Percentiles rank a stretch among this genome's conserved stretches.
These are phyloP conservation scores for Calidris pugnax DNA, from an alignment of 2,113 vertebrate species.

Conservation along the genomic window DNA sequence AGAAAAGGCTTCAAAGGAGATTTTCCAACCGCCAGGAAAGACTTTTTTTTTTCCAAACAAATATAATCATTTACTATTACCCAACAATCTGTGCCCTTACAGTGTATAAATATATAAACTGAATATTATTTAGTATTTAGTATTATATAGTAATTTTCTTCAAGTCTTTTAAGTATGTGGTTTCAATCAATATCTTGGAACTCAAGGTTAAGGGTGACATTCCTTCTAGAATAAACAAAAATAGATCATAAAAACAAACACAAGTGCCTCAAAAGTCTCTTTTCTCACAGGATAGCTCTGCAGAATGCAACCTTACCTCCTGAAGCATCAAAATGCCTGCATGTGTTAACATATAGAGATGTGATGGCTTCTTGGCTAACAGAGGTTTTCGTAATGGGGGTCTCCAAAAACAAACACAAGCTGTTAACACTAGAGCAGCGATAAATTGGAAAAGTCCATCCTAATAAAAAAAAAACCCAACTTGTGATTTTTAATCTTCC, in stretches of 20 bases:
- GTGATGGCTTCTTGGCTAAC: neutral
- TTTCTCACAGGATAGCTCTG: neutral
- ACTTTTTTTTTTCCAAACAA: neutral
- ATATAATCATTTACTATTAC: neutral
- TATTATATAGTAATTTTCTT: neutral
- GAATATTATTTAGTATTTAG: neutral
- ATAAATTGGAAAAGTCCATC: neutral
- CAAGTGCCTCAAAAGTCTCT: neutral
- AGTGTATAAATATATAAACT: neutral
- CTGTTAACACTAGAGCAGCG: neutral
- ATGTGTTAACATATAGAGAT: neutral
- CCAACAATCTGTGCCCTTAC: neutral
- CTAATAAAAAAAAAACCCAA: neutral
- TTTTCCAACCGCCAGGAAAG: conserved; percentile 1
- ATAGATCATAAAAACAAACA: neutral
- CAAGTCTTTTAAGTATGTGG: neutral
- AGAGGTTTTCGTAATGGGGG: neutral
- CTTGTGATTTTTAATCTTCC: neutral
- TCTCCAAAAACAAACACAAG: neutral
- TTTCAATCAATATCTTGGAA: neutral
- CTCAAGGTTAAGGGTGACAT: neutral
- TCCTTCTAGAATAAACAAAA: neutral
- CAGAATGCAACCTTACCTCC: neutral
- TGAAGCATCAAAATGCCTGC: neutral
- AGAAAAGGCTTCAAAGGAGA: conserved; percentile 42